Evolutionary conservation across 2,113 vertebrate species (phyloP), one percentile per base, ranked within the genome.

Genomic region (Ictidomys tridecemlineatus): DNA sequence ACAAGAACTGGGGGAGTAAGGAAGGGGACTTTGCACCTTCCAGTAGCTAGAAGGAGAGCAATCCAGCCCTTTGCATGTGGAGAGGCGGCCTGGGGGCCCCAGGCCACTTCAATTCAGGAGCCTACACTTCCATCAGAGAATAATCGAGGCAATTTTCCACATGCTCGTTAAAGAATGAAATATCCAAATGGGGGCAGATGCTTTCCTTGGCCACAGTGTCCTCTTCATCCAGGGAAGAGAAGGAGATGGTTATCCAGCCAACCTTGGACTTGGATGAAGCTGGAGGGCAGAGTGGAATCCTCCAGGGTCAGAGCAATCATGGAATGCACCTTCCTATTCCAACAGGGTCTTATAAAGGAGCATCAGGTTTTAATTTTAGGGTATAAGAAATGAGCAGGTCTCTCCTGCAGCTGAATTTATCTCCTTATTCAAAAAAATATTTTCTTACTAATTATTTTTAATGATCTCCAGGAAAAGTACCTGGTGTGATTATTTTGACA

Each of bases 401-500:
- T 95, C 67, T 96, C 70, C 39, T 84, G 45, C 12, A 88, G 70
- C 63, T 28, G 14, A 86, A 73, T 69, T 96, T 95, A 92, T 58
- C 86, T 85, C 70, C 53, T 94, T 90, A 72, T 73, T 96, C 45
- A 61, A 77, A 95, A 95, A 93, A 95, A 56, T 56, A 72, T 95
- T 96, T 96, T 96, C 78, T 53, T 89, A 79, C 86, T 96, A 96
- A 97, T 97, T 92, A 97, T 92, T 96, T 98, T 94, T 97, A 96
- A 97, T 95, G 93, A 78, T 92, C 84, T 97, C 87, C 76, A 97
- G 94, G 85, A 95, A 89, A 95, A 92, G 84, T 92, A 90, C 93
- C 85, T 95, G 92, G 82, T 85, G 79, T 1, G 70, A 95, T 97
- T 96, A 87, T 56, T 90, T 87, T 93, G 92, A 97, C 97, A 98